Evolutionary conservation across 2,888 invertebrate species (phyloP), one percentile per base, ranked within the genome.

Genomic region (Apocheima hispidaria): DNA sequence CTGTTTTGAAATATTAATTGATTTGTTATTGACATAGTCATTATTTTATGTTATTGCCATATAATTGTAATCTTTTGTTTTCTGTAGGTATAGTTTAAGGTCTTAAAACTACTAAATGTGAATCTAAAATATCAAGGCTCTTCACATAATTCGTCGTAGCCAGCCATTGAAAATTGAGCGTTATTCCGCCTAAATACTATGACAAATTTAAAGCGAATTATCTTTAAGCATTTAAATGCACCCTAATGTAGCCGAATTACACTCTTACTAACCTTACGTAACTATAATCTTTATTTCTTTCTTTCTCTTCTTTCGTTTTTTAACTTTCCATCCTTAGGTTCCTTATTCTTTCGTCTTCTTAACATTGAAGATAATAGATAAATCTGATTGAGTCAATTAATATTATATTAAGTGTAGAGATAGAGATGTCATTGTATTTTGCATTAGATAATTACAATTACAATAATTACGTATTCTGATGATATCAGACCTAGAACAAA

Each of bases 11-110:
- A 30, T 43, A 55, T 16, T 58, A 16, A 63, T 65, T 46, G 43
- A 36, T 63, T 61, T 63, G 58, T 59, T 64, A 40, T 60, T 56
- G 52, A 55, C 38, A 46, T 23, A 33, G 23, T 38, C 20, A 50
- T 58, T n/a, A n/a, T n/a, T n/a, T 61, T 33, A 20, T 58, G 35
- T 55, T 58, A 52, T 52, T 36, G 43, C 23, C 36, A 50, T 38
- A 7, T 62, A 28, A 49, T 50, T 44, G 16, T 49, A 14, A 21
- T 14, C n/a, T 30, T 49, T 60, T 26, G 18, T 38, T 36, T 20
- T 33, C 16, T 28, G 44, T 44, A 6, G n/a, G 21, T 40, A n/a
- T n/a, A n/a, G n/a, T 30, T 21, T 44, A 9, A 30, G 21, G 20
- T 21, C n/a, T 40, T 16, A 23, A 16, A 44, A 44, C 14, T 14